A percentile compares a stretch with the other conserved stretches of the same genome.
Conservation (phyloP, 2,888 invertebrate species). For the Tyria jacobaeae region DNA sequence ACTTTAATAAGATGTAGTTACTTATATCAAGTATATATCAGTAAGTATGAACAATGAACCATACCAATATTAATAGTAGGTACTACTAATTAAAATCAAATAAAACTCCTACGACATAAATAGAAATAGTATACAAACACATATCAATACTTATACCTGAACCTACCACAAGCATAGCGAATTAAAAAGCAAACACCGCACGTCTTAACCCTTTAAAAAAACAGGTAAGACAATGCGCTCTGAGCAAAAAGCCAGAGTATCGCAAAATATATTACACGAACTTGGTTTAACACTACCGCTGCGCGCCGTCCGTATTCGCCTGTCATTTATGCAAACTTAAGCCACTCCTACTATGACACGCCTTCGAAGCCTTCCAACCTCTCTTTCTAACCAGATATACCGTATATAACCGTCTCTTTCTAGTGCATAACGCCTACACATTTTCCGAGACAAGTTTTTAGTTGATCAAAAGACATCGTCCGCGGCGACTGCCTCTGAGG, state of each 20-base stretch:
- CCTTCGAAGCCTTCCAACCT: constrained; percentile 61
- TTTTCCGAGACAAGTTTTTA: constrained; percentile 80
- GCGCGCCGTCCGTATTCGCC: constrained; percentile 48
- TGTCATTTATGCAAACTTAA: constrained; percentile 78
- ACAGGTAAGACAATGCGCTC: constrained; percentile 77
- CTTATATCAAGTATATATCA: too few species aligned
- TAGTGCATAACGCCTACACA: constrained; percentile 76
- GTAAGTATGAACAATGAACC: background rate
- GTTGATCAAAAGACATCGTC: constrained; percentile 77
- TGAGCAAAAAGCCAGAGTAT: constrained; percentile 67
- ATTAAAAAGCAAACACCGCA: constrained; percentile 63
- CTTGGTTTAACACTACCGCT: constrained; percentile 50
- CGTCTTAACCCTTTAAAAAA: constrained; percentile 72
- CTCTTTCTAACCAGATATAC: constrained; percentile 53
- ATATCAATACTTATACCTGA: constrained; percentile 55
- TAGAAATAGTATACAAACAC: constrained; percentile 15
- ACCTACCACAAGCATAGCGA: constrained; percentile 70
- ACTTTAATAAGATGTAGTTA: too few species aligned
- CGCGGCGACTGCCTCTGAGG: constrained; percentile 66
- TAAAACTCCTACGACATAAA: constrained; percentile 6
- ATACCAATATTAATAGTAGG: background rate
- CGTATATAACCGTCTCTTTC: constrained; percentile 63
- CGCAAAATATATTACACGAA: constrained; percentile 71
- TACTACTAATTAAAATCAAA: background rate
- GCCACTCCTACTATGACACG: constrained; percentile 72